Conservation (phyloP, 2,888 invertebrate species). For the Mesoligia furuncula region DNA sequence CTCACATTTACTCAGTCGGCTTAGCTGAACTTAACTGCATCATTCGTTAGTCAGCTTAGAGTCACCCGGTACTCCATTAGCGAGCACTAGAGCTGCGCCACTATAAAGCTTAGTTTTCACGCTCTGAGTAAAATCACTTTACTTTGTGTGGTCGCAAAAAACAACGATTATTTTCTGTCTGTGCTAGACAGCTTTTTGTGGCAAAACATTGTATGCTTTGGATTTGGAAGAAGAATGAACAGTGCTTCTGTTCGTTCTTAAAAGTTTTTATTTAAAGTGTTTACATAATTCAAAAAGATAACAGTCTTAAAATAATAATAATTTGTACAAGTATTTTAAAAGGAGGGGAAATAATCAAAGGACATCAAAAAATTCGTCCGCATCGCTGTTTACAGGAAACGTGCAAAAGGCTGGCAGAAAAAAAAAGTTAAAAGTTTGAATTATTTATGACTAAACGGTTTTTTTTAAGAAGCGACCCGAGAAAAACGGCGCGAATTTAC, state of each 20-base stretch:
- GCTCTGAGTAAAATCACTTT: slow-evolving; percentile 51
- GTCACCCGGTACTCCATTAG: slow-evolving; percentile 58
- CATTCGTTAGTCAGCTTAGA: slow-evolving; percentile 63
- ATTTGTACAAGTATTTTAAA: too few species aligned
- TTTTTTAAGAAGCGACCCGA: not conserved
- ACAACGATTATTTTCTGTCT: slow-evolving; percentile 44
- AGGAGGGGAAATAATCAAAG: too few species aligned
- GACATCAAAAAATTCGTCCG: too few species aligned
- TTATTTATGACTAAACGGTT: not conserved
- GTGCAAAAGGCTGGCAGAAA: too few species aligned
- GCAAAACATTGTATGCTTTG: not conserved
- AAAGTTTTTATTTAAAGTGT: not conserved
- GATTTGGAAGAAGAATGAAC: slow-evolving; percentile 1
- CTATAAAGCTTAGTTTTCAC: slow-evolving; percentile 55
- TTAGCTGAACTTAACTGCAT: slow-evolving; percentile 42
- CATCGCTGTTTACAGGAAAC: too few species aligned
- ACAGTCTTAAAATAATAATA: too few species aligned
- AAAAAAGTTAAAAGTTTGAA: not conserved
- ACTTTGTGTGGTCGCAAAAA: slow-evolving; percentile 40
- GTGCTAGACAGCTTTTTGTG: slow-evolving; percentile 13
- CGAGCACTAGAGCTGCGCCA: slow-evolving; percentile 33
- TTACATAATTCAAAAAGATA: too few species aligned
- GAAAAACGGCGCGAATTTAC: not conserved
- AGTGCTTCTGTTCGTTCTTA: not conserved
- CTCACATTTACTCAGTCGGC: slow-evolving; percentile 35